Conservation (phyloP, 37 sponge, comb jelly and placozoan genomes). For the Mnemiopsis leidyi region DNA sequence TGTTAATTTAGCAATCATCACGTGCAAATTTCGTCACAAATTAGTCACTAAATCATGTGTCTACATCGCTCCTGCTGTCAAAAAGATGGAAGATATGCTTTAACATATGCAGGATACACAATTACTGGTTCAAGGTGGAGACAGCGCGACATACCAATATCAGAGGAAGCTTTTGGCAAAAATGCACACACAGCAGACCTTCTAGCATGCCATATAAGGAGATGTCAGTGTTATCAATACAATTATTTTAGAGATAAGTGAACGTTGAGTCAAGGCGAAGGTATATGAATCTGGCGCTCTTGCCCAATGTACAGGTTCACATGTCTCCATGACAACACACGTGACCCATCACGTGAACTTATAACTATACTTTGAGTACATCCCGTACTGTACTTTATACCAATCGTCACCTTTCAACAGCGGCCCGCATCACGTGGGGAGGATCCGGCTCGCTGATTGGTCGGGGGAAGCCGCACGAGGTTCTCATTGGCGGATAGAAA, state of each 20-base stretch:
- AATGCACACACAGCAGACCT: no score
- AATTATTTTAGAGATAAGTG: neutral
- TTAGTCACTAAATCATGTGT: no score
- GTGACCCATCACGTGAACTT: neutral
- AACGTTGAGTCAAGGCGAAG: neutral
- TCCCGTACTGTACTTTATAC: neutral
- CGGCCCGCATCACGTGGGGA: neutral
- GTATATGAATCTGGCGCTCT: neutral
- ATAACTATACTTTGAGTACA: neutral
- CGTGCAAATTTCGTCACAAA: no score
- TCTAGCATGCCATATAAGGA: neutral
- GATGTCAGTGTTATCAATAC: neutral
- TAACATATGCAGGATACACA: no score
- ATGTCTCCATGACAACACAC: neutral
- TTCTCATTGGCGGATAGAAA: neutral
- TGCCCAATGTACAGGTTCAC: neutral
- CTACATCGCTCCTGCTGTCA: no score
- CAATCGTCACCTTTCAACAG: neutral
- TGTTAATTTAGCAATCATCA: no score
- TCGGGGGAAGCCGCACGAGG: neutral
- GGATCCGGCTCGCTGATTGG: neutral
- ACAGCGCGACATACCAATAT: no score
- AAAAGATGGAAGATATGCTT: no score
- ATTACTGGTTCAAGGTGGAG: no score
- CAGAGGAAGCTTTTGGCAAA: no score